Evolutionary conservation across 1,140 invertebrate species (phyloP).

Genomic region (Sitophilus oryzae): DNA sequence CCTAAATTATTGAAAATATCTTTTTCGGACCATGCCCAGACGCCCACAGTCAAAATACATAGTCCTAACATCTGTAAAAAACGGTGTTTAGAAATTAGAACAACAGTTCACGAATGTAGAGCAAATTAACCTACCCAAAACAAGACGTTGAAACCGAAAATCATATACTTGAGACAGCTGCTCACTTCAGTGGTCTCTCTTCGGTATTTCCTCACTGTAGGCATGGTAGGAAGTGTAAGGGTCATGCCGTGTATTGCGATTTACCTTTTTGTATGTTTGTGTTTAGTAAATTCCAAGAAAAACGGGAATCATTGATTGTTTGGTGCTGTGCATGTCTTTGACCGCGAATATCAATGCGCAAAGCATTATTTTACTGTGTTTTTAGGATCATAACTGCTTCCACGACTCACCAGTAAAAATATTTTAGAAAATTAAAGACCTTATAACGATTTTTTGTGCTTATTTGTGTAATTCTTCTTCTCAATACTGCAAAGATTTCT

Average conservation of each 20-base stretch:
- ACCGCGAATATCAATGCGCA: neutral
- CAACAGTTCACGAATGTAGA: neutral
- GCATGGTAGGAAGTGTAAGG: constrained; percentile 50
- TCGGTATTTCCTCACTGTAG: constrained; percentile 61
- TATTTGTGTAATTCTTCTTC: too few species aligned
- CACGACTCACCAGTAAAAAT: too few species aligned
- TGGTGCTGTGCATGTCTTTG: constrained; percentile 1
- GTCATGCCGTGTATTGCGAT: constrained; percentile 27
- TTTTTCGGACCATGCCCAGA: constrained; percentile 97
- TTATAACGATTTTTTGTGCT: too few species aligned
- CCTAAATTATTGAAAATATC: constrained; percentile 91
- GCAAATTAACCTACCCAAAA: constrained; percentile 78
- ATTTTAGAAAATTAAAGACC: too few species aligned
- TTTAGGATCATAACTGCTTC: too few species aligned
- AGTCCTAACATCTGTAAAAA: constrained; percentile 75
- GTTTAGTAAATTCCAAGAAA: constrained; percentile 12
- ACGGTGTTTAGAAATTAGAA: constrained; percentile 10
- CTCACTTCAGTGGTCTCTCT: constrained; percentile 89
- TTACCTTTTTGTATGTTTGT: constrained; percentile 6
- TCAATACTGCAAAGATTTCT: too few species aligned
- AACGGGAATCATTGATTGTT: constrained; percentile 3
- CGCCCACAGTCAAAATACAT: constrained; percentile 77
- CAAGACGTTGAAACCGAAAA: constrained; percentile 94
- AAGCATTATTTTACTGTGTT: constrained; percentile 10
- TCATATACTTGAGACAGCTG: constrained; percentile 94